Evolutionary conservation across 1,140 invertebrate species (phyloP).

Genomic region (Achroia grisella): DNA sequence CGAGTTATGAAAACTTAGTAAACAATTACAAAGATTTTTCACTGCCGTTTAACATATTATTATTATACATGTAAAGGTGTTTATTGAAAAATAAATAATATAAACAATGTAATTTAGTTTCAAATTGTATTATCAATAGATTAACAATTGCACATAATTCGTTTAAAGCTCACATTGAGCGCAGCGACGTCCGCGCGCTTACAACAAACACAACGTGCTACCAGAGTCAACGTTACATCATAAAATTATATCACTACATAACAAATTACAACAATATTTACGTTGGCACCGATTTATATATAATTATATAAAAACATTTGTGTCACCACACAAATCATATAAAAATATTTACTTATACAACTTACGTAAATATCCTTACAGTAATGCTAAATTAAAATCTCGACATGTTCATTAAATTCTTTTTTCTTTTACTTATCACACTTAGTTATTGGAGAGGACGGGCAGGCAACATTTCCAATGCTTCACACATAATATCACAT

Average conservation of each 20-base stretch:
- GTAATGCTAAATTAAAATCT: conserved; percentile 64
- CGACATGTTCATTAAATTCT: conserved; percentile 62
- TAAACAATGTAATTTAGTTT: conserved; percentile 32
- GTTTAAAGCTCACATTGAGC: conserved; percentile 52
- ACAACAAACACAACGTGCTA: conserved; percentile 31
- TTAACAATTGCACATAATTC: conserved; percentile 68
- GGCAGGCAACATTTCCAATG: conserved; percentile 11
- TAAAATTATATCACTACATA: conserved; percentile 70
- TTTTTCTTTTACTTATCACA: conserved; percentile 39
- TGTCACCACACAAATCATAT: conserved; percentile 61
- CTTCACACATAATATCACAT: background rate
- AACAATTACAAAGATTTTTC: too few relatives aligned
- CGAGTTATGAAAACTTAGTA: too few relatives aligned
- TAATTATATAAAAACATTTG: conserved; percentile 66
- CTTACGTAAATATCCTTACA: conserved; percentile 65
- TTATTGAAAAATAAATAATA: conserved; percentile 3
- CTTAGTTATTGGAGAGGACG: conserved; percentile 31
- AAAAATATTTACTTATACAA: conserved; percentile 68
- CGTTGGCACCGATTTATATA: conserved; percentile 71
- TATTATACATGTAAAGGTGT: too few relatives aligned
- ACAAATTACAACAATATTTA: conserved; percentile 72
- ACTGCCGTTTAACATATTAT: too few relatives aligned
- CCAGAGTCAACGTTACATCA: conserved; percentile 65
- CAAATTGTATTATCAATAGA: conserved; percentile 67
- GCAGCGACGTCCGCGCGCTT: conserved; percentile 20